Evolutionary conservation across 37 sponge, comb jelly and placozoan species (phyloP).

Genomic region (Oopsacas minuta): DNA sequence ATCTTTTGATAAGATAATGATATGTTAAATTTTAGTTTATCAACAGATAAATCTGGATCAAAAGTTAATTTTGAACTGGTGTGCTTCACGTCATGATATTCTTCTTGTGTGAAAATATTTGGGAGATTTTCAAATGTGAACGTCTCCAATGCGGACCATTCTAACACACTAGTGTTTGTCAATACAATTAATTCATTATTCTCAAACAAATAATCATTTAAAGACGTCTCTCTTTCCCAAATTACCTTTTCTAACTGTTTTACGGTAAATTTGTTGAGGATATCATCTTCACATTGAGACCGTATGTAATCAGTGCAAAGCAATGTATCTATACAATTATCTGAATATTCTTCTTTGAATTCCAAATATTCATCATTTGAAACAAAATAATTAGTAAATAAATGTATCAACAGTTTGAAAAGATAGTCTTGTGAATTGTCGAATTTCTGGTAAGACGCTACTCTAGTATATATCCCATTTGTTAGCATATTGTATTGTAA

Average conservation of each 20-base stretch:
- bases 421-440: not conserved
- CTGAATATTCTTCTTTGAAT: too few relatives aligned
- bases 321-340: not conserved
- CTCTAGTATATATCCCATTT: conserved; percentile 31
- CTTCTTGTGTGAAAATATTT: conserved; percentile 20
- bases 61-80: conserved; percentile 52
- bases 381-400: not conserved
- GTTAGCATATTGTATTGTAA: conserved; percentile 61
- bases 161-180: conserved; percentile 34
- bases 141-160: conserved; percentile 46
- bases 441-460: not conserved
- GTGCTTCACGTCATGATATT: conserved; percentile 45
- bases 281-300: not conserved
- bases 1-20: conserved; percentile 37
- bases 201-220: conserved; percentile 28
- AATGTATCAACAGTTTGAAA: not conserved
- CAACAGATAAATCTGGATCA: conserved; percentile 54
- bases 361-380: not conserved
- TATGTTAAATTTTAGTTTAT: conserved; percentile 50
- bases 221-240: conserved; percentile 40
- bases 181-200: conserved; percentile 39
- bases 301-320: not conserved
- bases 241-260: not conserved
- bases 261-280: not conserved
- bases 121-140: conserved; percentile 53